Base-by-base conservation (phyloP, 2,888 invertebrate species). In the Prosapia bicincta region DNA sequence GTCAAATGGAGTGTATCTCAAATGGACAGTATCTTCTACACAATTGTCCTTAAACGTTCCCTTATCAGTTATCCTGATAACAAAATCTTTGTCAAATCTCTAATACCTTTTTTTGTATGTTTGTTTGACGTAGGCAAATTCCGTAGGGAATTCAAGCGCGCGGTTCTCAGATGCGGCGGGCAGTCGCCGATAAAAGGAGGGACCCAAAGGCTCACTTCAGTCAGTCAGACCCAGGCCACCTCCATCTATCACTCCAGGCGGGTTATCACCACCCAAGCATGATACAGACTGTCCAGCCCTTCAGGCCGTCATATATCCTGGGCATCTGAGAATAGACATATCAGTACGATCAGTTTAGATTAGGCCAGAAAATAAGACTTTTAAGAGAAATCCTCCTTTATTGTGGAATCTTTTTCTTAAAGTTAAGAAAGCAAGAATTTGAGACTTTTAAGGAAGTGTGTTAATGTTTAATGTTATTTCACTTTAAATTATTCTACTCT, bases 71-170 rank as follows among this genome's bases (percentile, higher is more conserved):
- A n/a, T n/a, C n/a, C n/a, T n/a, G n/a, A n/a, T n/a, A n/a, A n/a
- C n/a, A n/a, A n/a, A n/a, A n/a, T n/a, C n/a, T n/a, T n/a, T n/a
- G n/a, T n/a, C n/a, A n/a, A n/a, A n/a, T n/a, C n/a, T n/a, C n/a
- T n/a, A n/a, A n/a, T n/a, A n/a, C 67, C 26, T 81, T 81, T 90
- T 92, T 78, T 89, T 98, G 98, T 99, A 65, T 71, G 69, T 77
- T 74, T 71, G 71, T 65, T 83, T 83, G 20, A 54, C 54, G 6
- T 82, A 87, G 87, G 85, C 23, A 87, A 87, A 83, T 87, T 86
- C 81, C 85, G 86, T 1, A 85, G 85, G 77, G 87, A 86, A 78
- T 87, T 87, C 81, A 84, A 83, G 25, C 84, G 85, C 20, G 84
- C 85, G 1, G 86, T 87, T 78, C 82, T 82, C 15, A 81, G 81